These are phyloP conservation scores for Onthophagus taurus DNA, from an alignment of 1,140 invertebrate species.

Conservation along the genomic window DNA sequence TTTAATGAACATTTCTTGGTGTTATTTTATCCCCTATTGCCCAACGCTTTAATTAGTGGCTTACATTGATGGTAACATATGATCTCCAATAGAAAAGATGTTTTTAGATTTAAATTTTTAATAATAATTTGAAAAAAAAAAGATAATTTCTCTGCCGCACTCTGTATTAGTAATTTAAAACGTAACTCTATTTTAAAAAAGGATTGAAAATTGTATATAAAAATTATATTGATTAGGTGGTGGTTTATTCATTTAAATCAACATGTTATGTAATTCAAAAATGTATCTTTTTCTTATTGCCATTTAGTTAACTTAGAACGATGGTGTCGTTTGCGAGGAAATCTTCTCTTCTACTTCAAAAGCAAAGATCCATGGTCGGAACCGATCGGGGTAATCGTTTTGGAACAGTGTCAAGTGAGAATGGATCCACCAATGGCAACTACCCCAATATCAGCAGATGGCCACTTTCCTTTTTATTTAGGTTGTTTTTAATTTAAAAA, in stretches of 20 bases:
- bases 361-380: conserved; percentile 80
- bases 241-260: not conserved
- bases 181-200: too few relatives aligned
- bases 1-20: too few relatives aligned
- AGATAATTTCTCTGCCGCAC: too few relatives aligned
- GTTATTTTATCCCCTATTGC: too few relatives aligned
- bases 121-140: too few relatives aligned
- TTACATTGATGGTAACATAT: too few relatives aligned
- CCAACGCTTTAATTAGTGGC: too few relatives aligned
- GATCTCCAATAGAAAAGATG: too few relatives aligned
- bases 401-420: conserved; percentile 75
- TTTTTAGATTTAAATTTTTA: too few relatives aligned
- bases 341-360: conserved; percentile 91
- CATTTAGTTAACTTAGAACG: conserved; percentile 67
- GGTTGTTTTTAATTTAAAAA: conserved; percentile 37
- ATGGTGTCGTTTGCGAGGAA: conserved; percentile 86
- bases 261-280: conserved; percentile 1
- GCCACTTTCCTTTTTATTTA: conserved; percentile 59
- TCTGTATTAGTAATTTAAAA: too few relatives aligned
- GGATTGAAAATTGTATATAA: too few relatives aligned
- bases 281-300: not conserved
- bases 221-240: too few relatives aligned
- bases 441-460: conserved; percentile 42
- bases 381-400: conserved; percentile 74
- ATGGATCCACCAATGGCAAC: conserved; percentile 51